A percentile compares a stretch with the other conserved stretches of the same genome.
phyloP scores from a whole-genome alignment of 2,113 vertebrate genomes.

The Indicator maculatus region DNA sequence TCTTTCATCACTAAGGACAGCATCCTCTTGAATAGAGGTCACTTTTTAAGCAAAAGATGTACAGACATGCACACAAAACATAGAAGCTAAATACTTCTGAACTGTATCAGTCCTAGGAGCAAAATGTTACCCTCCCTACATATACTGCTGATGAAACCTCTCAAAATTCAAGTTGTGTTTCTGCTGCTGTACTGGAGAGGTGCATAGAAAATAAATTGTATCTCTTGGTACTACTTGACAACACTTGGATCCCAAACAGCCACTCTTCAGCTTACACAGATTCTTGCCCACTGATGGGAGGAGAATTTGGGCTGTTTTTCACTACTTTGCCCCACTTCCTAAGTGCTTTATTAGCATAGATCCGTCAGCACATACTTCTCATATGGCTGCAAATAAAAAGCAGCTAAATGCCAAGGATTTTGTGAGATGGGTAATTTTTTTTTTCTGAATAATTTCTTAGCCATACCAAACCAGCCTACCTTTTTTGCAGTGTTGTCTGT shows the following conservation, averaged over 20 bases:
- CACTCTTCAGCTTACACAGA: not conserved
- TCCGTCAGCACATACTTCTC: not conserved
- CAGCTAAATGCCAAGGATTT: not conserved
- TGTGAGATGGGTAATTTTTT: too few relatives aligned
- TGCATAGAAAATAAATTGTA: fast-evolving
- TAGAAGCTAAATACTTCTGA: not conserved
- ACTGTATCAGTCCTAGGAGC: not conserved
- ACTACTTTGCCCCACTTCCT: not conserved
- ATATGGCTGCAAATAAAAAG: not conserved
- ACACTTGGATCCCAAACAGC: fast-evolving
- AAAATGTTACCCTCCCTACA: not conserved
- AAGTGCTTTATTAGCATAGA: not conserved
- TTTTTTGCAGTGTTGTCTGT: not conserved
- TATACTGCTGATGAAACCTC: not conserved
- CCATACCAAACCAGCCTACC: not conserved
- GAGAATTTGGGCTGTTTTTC: not conserved
- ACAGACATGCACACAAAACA: not conserved
- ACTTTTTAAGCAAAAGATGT: not conserved
- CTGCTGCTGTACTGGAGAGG: not conserved
- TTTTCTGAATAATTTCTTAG: not conserved
- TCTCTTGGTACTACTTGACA: not conserved
- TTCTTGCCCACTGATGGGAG: not conserved
- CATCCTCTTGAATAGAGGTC: not conserved
- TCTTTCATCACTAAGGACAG: not conserved
- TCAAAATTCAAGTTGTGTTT: not conserved